Evolutionary conservation across 2,113 vertebrate species (phyloP).

Genomic region (Periophthalmus modestus): DNA sequence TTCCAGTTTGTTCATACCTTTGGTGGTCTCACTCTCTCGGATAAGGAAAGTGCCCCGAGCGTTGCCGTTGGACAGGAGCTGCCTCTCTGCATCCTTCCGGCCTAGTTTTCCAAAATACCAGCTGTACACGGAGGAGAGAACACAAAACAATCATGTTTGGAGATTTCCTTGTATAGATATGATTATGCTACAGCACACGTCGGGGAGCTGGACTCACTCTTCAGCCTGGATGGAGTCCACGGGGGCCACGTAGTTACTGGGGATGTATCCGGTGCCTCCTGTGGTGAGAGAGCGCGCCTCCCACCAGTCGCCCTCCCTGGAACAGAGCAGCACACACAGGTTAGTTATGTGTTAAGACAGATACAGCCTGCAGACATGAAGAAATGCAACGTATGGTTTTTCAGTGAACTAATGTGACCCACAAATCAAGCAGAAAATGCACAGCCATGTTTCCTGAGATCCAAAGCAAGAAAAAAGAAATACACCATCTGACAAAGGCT

Average conservation of each 20-base stretch:
- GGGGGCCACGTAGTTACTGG: constrained; percentile 98
- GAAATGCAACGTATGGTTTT: too few relatives aligned
- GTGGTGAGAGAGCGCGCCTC: constrained; percentile 96
- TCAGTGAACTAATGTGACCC: too few relatives aligned
- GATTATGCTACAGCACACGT: not conserved
- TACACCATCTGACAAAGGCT: too few relatives aligned
- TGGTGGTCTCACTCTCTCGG: constrained; percentile 99
- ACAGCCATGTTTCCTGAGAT: too few relatives aligned
- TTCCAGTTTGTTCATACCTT: constrained; percentile 80
- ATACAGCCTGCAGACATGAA: too few relatives aligned
- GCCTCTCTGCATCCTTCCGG: constrained; percentile 97
- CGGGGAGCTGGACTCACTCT: constrained; percentile 83
- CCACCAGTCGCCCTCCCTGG: constrained; percentile 99
- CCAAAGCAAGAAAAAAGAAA: too few relatives aligned
- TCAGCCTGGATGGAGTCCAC: constrained; percentile 99
- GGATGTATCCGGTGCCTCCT: constrained; percentile 97
- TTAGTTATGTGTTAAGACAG: not conserved
- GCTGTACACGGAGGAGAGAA: constrained; percentile 62
- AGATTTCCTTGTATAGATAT: not conserved
- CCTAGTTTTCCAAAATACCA: constrained; percentile 99
- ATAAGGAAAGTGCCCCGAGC: constrained; percentile 98
- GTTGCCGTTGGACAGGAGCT: constrained; percentile 94
- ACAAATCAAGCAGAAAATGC: too few relatives aligned
- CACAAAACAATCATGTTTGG: constrained; percentile 6
- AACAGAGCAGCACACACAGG: not conserved